Evolutionary conservation across 53 echinoderm and acorn worm genomes (phyloP).

Genomic region (Actinopyga echinites): DNA sequence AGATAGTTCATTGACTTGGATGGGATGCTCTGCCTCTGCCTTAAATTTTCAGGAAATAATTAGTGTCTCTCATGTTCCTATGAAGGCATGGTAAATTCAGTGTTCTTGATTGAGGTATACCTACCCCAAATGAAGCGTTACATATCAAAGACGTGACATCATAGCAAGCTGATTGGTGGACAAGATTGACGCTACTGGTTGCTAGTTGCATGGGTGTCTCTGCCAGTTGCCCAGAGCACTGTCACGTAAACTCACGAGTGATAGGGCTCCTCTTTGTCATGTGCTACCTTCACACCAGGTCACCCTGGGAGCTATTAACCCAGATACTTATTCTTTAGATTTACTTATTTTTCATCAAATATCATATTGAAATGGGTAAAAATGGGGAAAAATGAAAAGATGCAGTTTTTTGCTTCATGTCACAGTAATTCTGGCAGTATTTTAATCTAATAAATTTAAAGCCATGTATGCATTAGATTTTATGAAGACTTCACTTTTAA

Average conservation of each 20-base stretch:
- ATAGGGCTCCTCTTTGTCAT: not conserved
- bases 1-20: slow-evolving; percentile 33
- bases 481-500: too few relatives aligned
- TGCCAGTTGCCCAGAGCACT: slow-evolving; percentile 25
- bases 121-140: not conserved
- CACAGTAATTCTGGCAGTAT: too few relatives aligned
- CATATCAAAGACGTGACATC: slow-evolving; percentile 1
- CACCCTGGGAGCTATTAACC: slow-evolving; percentile 19
- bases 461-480: too few relatives aligned
- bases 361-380: too few relatives aligned
- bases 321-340: not conserved
- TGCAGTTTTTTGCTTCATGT: too few relatives aligned
- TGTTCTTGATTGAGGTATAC: slow-evolving; percentile 18
- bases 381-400: too few relatives aligned
- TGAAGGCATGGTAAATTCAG: slow-evolving; percentile 1
- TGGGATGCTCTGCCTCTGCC: slow-evolving; percentile 12
- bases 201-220: not conserved
- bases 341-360: too few relatives aligned
- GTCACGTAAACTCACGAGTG: slow-evolving; percentile 1
- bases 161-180: slow-evolving; percentile 19
- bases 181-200: not conserved
- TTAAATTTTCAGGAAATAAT: slow-evolving; percentile 43
- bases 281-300: not conserved
- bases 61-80: slow-evolving; percentile 42
- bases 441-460: too few relatives aligned